These are phyloP conservation scores for Pampusana beccarii DNA, from an alignment of 2,113 vertebrate genomes.

Conservation along the genomic window DNA sequence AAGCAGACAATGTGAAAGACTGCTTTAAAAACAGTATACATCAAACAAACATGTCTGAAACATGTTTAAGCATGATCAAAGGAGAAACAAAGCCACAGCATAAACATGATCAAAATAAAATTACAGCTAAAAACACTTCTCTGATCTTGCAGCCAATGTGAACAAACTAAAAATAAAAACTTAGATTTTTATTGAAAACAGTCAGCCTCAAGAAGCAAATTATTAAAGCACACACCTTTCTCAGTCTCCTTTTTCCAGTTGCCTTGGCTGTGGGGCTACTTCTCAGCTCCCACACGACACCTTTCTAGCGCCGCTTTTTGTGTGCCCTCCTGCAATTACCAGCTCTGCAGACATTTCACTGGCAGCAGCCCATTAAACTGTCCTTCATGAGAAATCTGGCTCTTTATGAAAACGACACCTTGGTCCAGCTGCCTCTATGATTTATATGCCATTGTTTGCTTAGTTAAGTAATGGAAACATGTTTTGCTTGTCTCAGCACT, in stretches of 20 bases:
- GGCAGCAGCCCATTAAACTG: slow-evolving; percentile 76
- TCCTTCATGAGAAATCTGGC: slow-evolving; percentile 74
- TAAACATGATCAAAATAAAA: slow-evolving; percentile 70
- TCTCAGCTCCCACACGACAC: slow-evolving; percentile 49
- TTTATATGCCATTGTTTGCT: slow-evolving; percentile 67
- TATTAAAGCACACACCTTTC: slow-evolving; percentile 39
- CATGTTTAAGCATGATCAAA: slow-evolving; percentile 75
- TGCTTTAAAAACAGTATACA: slow-evolving; percentile 49
- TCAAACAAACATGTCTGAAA: slow-evolving; percentile 72
- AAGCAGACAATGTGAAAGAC: slow-evolving; percentile 9
- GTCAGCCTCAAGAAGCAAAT: slow-evolving; percentile 28
- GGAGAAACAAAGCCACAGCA: slow-evolving; percentile 50
- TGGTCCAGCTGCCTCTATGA: slow-evolving; percentile 69
- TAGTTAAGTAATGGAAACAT: slow-evolving; percentile 73
- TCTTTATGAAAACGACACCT: slow-evolving; percentile 72
- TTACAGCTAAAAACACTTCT: slow-evolving; percentile 53
- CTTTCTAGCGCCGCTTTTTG: slow-evolving; percentile 47
- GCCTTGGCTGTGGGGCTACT: slow-evolving; percentile 34
- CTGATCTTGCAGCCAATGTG: slow-evolving; percentile 65
- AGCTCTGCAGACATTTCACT: slow-evolving; percentile 67
- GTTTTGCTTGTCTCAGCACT: slow-evolving; percentile 70
- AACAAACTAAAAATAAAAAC: slow-evolving; percentile 64
- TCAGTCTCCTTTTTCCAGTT: slow-evolving; percentile 35
- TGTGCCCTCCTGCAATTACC: slow-evolving; percentile 66
- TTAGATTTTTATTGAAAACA: slow-evolving; percentile 40